These are phyloP conservation scores for Thymallus thymallus DNA, from an alignment of 2,113 vertebrate species.

Conservation along the genomic window DNA sequence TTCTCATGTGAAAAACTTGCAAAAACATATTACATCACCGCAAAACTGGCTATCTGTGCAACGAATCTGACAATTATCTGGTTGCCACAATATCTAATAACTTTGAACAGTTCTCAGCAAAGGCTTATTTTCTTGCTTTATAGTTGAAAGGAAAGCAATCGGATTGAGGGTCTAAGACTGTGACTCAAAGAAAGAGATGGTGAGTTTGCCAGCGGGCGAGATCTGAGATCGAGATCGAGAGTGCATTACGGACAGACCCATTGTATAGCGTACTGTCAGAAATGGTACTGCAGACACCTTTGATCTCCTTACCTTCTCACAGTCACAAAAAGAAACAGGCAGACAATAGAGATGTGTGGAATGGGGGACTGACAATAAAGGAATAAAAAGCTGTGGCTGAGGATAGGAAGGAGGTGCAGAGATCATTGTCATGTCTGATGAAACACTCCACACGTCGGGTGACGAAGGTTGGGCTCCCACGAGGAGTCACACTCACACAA, in stretches of 20 bases:
- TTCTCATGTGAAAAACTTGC: too few species aligned
- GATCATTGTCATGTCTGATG: background rate
- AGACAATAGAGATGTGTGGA: background rate
- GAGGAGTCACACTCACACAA: background rate
- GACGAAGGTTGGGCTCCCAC: background rate
- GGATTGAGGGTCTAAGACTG: background rate
- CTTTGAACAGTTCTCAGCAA: too few species aligned
- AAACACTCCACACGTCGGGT: background rate
- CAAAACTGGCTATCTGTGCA: too few species aligned
- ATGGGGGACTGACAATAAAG: background rate
- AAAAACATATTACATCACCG: too few species aligned
- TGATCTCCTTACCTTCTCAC: background rate
- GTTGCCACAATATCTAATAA: too few species aligned
- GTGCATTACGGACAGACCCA: background rate
- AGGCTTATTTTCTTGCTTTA: background rate
- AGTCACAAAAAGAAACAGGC: background rate
- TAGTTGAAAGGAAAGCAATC: background rate
- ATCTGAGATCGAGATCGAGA: slow-evolving; percentile 2
- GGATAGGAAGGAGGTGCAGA: background rate
- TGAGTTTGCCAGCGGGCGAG: background rate
- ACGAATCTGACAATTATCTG: too few species aligned
- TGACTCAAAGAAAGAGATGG: background rate
- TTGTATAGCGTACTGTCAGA: slow-evolving; percentile 3
- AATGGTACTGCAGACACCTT: background rate
- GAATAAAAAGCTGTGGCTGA: background rate